These are phyloP conservation scores for Erebia ligea DNA, from an alignment of 2,888 invertebrate genomes.

Conservation along the genomic window DNA sequence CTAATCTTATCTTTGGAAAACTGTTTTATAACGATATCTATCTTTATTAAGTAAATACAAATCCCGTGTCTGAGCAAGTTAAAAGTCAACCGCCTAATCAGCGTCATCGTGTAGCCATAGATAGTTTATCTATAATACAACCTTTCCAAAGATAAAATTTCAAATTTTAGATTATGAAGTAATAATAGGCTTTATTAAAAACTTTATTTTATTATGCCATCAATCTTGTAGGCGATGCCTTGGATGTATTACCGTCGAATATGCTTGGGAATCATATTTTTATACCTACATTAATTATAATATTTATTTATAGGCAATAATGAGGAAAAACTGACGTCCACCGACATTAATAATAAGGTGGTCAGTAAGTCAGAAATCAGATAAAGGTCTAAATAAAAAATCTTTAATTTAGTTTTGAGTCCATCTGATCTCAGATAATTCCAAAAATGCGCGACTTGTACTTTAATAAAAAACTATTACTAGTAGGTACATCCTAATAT, in stretches of 20 bases:
- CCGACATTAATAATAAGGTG: neutral
- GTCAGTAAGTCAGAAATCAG: too few species aligned
- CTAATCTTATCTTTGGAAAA: constrained; percentile 32
- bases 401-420: too few species aligned
- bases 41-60: constrained; percentile 36
- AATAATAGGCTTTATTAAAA: constrained; percentile 68
- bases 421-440: too few species aligned
- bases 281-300: constrained; percentile 20
- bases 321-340: constrained; percentile 3
- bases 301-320: constrained; percentile 11
- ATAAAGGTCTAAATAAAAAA: too few species aligned
- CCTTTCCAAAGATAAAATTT: constrained; percentile 76
- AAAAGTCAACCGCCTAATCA: constrained; percentile 58
- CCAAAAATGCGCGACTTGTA: too few species aligned
- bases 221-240: constrained; percentile 71
- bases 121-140: constrained; percentile 74
- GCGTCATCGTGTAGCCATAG: constrained; percentile 68
- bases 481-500: too few species aligned
- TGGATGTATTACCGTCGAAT: constrained; percentile 48
- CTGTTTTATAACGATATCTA: constrained; percentile 26
- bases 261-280: constrained; percentile 31
- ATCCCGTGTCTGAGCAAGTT: constrained; percentile 29
- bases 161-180: constrained; percentile 76
- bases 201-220: constrained; percentile 76
- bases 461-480: too few species aligned